A percentile compares a stretch with the other conserved stretches of the same genome.
phyloP scores from a whole-genome alignment of 2,888 invertebrate species.

The Andrena chrysosceles region DNA sequence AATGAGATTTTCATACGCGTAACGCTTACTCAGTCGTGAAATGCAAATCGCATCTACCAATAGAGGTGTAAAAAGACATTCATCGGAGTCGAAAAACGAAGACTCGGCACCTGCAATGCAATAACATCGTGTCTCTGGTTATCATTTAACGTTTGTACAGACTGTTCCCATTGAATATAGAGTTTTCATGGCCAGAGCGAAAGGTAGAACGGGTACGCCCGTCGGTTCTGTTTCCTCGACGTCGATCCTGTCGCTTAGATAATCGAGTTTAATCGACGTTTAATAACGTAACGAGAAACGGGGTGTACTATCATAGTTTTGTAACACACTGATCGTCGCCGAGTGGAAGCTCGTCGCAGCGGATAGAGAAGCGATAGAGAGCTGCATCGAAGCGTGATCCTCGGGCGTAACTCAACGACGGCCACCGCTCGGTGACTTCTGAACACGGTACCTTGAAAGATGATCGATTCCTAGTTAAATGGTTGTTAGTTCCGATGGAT shows the following conservation, averaged over 20 bases:
- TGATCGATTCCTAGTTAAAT: constrained; percentile 68
- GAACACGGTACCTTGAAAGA: constrained; percentile 64
- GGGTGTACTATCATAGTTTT: constrained; percentile 45
- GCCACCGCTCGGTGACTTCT: constrained; percentile 33
- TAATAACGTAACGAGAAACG: background rate
- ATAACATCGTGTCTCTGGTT: constrained; percentile 23
- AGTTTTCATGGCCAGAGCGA: background rate
- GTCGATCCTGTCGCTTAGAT: constrained; percentile 24
- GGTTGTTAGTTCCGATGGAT: constrained; percentile 70
- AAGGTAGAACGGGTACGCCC: constrained; percentile 41
- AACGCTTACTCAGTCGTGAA: background rate
- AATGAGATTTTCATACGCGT: background rate
- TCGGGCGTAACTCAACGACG: background rate
- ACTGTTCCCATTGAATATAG: background rate
- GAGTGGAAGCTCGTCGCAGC: background rate
- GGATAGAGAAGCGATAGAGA: background rate
- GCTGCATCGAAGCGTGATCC: background rate
- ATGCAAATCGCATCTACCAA: background rate
- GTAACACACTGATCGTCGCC: constrained; percentile 20
- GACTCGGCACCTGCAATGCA: background rate
- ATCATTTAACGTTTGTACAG: background rate
- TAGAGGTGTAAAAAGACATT: background rate
- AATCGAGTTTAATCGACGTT: constrained; percentile 24
- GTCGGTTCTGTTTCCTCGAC: constrained; percentile 29
- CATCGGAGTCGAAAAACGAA: background rate